Evolutionary conservation across 1,140 invertebrate species (phyloP).

Genomic region (Penaeus japonicus): DNA sequence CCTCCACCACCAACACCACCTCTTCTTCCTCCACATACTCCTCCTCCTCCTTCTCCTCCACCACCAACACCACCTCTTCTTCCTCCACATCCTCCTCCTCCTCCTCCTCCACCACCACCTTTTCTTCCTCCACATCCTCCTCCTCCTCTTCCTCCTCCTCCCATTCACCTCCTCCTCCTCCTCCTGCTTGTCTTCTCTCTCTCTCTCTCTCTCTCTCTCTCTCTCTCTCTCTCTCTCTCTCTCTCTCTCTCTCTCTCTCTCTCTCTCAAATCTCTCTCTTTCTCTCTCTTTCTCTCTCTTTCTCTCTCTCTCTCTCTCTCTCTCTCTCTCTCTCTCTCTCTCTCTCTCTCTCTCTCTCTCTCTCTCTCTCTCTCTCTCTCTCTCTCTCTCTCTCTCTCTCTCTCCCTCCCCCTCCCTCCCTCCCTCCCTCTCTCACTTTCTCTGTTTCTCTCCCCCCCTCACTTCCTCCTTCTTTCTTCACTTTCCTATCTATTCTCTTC

Average conservation of each 20-base stretch:
- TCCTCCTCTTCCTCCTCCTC: background rate
- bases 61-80: no score
- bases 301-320: background rate
- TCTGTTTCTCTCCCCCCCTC: conserved; percentile 59
- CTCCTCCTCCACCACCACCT: no score
- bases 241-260: background rate
- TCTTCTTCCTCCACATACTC: no score
- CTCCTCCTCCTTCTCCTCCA: no score
- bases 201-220: background rate
- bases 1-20: no score
- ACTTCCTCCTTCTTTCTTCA: conserved; percentile 57
- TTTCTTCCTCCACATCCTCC: no score
- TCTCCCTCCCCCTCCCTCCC: conserved; percentile 61
- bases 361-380: background rate
- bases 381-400: background rate
- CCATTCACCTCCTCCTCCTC: conserved; percentile 40
- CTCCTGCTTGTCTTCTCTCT: background rate
- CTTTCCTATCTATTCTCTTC: conserved; percentile 62
- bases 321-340: background rate
- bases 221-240: background rate
- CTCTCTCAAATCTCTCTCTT: no score
- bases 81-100: no score
- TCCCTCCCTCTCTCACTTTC: conserved; percentile 63
- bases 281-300: background rate
- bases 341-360: background rate